Conservation (phyloP, 2,888 invertebrate species). For the Eumerus sabulonum region DNA sequence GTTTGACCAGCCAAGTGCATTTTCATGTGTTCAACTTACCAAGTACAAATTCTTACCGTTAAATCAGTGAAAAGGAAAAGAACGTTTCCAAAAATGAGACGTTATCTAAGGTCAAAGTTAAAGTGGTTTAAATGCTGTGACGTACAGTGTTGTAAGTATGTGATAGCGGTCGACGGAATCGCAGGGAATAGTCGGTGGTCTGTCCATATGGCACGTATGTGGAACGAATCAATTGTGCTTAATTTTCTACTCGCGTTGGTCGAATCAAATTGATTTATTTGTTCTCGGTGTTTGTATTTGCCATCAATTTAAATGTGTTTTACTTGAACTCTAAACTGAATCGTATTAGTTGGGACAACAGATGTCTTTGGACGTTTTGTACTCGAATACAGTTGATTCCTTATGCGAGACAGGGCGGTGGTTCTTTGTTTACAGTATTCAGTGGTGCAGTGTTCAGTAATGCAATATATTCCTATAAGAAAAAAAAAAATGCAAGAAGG, state of each 20-base stretch:
- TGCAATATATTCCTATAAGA: no score
- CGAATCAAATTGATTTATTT: conserved; percentile 10
- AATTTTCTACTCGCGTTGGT: conserved; percentile 13
- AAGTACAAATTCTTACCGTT: background rate
- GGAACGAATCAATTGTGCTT: conserved; percentile 15
- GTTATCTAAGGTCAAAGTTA: conserved; percentile 57
- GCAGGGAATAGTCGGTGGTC: no score
- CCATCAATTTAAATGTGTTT: background rate
- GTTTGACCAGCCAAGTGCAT: conserved; percentile 7
- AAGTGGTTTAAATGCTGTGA: conserved; percentile 59
- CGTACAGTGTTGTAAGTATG: conserved; percentile 53
- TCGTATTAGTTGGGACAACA: no score
- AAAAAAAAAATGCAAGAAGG: no score
- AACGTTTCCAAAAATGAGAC: conserved; percentile 38
- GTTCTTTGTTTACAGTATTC: no score
- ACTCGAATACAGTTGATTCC: no score
- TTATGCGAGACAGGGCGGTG: no score
- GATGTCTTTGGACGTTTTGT: no score
- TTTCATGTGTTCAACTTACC: conserved; percentile 8
- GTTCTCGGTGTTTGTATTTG: conserved; percentile 3
- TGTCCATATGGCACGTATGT: background rate
- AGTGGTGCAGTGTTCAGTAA: no score
- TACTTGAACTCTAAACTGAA: no score
- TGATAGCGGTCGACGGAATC: no score
- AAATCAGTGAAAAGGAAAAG: background rate